A percentile compares a stretch with the other conserved stretches of the same genome.
Conservation (phyloP, 2,797 vertebrate genomes). For the Enteromius argenteus region DNA sequence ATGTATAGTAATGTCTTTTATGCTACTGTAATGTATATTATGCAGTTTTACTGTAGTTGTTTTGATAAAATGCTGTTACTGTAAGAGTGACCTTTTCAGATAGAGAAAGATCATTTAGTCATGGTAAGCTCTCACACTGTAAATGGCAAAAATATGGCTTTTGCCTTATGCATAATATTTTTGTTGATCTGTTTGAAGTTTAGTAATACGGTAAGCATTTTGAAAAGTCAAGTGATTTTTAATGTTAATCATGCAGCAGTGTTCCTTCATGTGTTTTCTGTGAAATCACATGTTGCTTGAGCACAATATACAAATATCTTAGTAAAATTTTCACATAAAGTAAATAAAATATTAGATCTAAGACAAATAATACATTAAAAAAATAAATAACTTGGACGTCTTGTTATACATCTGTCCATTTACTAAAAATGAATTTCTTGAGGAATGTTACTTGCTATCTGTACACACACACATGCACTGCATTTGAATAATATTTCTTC, state of each 20-base stretch:
- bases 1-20: neutral
- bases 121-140: neutral
- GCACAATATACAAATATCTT: neutral
- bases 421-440: neutral
- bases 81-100: neutral
- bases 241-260: neutral
- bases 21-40: neutral
- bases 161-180: neutral
- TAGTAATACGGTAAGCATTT: neutral
- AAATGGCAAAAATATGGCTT: neutral
- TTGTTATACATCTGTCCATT: neutral
- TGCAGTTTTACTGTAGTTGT: neutral
- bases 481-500: neutral
- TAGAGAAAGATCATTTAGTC: neutral
- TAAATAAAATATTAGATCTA: neutral
- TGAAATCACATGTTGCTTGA: neutral
- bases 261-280: neutral
- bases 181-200: neutral
- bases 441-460: neutral
- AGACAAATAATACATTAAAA: neutral
- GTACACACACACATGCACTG: neutral
- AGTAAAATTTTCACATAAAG: neutral
- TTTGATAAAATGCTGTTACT: neutral
- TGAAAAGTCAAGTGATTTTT: neutral
- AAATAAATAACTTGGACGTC: neutral